Base-by-base conservation (phyloP, 2,888 invertebrate genomes). In the Euzophera pinguis region DNA sequence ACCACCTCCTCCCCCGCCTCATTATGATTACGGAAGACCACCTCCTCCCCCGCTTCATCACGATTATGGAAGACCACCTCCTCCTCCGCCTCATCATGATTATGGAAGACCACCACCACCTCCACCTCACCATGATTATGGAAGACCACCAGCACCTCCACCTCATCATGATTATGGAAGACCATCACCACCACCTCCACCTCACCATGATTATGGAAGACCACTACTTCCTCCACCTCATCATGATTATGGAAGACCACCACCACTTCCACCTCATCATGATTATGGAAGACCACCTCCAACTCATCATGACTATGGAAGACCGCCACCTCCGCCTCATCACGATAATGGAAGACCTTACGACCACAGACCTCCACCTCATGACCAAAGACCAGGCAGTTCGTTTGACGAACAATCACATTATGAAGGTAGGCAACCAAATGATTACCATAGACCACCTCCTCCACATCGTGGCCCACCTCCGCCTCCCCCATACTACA, bases 221-320 rank as follows among this genome's bases (percentile, higher is more conserved):
- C 53, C 52, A 35, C 35, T 39, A 7, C 50, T 38, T 9, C 57
- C 56, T 10, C 58, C 57, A 6, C 59, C 57, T 10, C 55, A 53
- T 14, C 48, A 55, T 27, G 50, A 56, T 27, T 7, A 38, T 14
- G 9, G 38, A n/a, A 13, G 38, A 13, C 35, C 35, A 37, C 35
- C 10, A 1, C 35, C 35, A 1, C 35, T 12, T 2, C n/a, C n/a
- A 37, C 10, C 22, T 3, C 49, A 32, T 43, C 54, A 37, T 37
- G 9, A 55, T 38, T 43, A 47, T n/a, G 42, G 45, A 17, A 41
- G 52, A n/a, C 16, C 38, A 17, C 35, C 43, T 8, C 51, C 58
- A 5, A 58, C 58, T n/a, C 54, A 53, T 14, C 13, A 38, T 13
- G 38, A 38, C 7, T 41, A 61, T 6, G 41, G 47, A 6, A 53